Conservation (phyloP, 2,797 vertebrate species). For the Rhincodon typus region DNA sequence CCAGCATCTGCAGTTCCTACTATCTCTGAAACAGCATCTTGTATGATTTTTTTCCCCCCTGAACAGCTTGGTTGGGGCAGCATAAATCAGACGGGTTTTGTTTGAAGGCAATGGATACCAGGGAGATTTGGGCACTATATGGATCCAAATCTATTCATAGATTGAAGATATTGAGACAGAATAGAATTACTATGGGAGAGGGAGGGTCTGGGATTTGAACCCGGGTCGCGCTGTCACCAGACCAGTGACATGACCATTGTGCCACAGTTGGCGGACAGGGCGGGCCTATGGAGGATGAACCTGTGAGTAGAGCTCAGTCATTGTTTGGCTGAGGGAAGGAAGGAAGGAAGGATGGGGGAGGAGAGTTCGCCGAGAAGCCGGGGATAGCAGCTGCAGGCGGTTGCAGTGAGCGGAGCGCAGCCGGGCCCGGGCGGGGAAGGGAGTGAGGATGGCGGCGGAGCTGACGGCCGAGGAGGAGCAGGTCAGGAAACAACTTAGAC, state of each 20-base stretch:
- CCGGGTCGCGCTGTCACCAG: background rate
- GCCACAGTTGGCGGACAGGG: background rate
- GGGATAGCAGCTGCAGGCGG: background rate
- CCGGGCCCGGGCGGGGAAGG: constrained; percentile 44
- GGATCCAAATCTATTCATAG: too few species aligned
- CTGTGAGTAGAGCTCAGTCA: background rate
- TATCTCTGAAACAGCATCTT: too few species aligned
- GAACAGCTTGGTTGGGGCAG: too few species aligned
- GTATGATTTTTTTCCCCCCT: too few species aligned
- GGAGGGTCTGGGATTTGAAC: background rate
- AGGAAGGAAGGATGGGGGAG: constrained; percentile 14
- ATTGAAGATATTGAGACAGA: too few species aligned
- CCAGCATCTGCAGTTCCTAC: too few species aligned
- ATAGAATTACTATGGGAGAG: too few species aligned
- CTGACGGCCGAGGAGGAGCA: constrained; percentile 85
- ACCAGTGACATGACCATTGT: background rate
- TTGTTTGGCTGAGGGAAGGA: constrained; percentile 28
- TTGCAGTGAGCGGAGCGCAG: constrained; percentile 42
- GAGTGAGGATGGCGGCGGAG: constrained; percentile 71
- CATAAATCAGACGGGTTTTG: too few species aligned
- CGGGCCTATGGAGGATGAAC: background rate
- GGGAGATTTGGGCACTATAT: too few species aligned
- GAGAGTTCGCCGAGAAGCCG: constrained; percentile 27
- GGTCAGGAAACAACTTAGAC: constrained; percentile 56
- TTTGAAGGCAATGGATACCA: too few species aligned